Evolutionary conservation across 2,113 vertebrate species (phyloP).

Genomic region (Nipponia nippon): DNA sequence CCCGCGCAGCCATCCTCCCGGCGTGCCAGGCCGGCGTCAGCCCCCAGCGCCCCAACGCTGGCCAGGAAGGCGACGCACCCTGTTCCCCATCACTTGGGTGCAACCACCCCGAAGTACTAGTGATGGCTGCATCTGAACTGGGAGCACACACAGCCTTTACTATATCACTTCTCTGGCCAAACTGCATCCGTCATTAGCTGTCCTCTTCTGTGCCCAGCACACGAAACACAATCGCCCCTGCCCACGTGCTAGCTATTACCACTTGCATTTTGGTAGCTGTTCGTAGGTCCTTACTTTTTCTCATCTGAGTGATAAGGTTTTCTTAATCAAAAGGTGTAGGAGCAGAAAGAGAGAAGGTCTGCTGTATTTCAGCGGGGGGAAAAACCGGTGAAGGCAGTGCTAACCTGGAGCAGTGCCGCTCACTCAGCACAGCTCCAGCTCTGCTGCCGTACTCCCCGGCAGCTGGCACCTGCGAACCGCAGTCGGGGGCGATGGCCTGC

Average conservation of each 20-base stretch:
- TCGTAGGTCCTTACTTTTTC: neutral
- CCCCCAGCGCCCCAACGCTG: fast-evolving
- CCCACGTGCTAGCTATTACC: no score
- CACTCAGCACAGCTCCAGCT: no score
- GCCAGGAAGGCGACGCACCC: neutral
- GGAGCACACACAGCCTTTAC: neutral
- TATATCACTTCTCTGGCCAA: neutral
- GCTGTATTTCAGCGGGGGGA: neutral
- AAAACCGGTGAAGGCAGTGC: neutral
- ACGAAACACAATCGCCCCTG: fast-evolving
- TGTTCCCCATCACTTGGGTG: neutral
- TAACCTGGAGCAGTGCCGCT: neutral
- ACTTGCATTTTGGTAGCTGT: neutral
- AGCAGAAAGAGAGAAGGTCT: neutral
- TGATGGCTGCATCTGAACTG: fast-evolving
- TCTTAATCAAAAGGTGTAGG: neutral
- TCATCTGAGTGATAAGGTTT: fast-evolving
- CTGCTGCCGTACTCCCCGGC: no score
- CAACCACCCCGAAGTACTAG: fast-evolving
- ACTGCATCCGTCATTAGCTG: neutral
- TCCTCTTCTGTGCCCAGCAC: neutral
- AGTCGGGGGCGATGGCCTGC: neutral
- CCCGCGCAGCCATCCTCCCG: fast-evolving
- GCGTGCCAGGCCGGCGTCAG: neutral
- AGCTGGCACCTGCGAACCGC: neutral